Evolutionary conservation across 2,888 invertebrate species (phyloP), one percentile per base, ranked within the genome.

Genomic region (Ichneumoninae sp.): DNA sequence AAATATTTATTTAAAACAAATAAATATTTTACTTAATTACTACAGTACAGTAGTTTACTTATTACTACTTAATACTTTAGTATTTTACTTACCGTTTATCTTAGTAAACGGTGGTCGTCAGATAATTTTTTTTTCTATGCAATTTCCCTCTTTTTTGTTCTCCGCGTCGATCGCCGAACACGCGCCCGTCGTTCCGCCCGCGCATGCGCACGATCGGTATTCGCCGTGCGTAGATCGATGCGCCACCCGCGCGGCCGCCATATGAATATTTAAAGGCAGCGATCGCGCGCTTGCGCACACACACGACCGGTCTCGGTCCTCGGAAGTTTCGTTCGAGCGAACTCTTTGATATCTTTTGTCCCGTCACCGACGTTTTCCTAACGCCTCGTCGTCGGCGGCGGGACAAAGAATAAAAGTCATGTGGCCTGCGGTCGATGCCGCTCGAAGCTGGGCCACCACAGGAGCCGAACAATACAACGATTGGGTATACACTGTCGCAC

Each of bases 321-420:
- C 79, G 16, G 60, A 79, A 71, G 75, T 84, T 82, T 82, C 74
- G 66, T 84, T 79, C 54, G 71, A 79, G 75, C 40, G 62, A 75
- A 44, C 62, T 66, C 84, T 84, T 84, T 84, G 84, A 84, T 82
- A 84, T 76, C 84, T 82, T 84, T 84, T 84, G 84, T 84, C 70
- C 71, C 57, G 71, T 54, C 60, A 71, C 82, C 82, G 84, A 82
- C 82, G 68, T 72, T 69, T 69, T 50, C 30, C 40, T 68, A 50
- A 62, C 50, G 79, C 66, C 54, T 40, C 68, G 57, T 50, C 75
- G 50, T 44, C 70, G 76, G 75, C 81, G 78, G 82, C 81, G 82
- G 60, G 30, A 62, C 30, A 62, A 33, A 62, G 33, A 62, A 62
- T 62, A 71, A 74, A 82, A 84, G 82, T 84, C 82, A 84, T 79